Conservation (phyloP, 2,113 vertebrate genomes). For the Python bivittatus region DNA sequence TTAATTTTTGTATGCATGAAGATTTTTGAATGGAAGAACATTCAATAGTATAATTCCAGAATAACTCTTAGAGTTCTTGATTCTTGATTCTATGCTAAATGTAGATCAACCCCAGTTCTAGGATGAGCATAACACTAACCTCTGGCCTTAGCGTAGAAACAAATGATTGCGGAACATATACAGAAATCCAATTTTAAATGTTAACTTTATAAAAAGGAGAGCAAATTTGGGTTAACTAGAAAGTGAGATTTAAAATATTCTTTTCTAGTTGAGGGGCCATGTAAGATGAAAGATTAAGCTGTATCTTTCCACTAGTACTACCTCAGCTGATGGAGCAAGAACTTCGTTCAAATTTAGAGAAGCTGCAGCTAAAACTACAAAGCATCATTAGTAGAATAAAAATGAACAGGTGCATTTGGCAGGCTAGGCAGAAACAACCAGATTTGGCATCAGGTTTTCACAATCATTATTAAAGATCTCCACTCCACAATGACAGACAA, state of each 20-base stretch:
- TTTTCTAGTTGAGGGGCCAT: background rate
- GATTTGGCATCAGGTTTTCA: background rate
- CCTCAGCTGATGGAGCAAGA: background rate
- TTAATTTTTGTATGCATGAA: background rate
- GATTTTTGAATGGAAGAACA: background rate
- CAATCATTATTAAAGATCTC: background rate
- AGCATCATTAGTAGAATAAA: background rate
- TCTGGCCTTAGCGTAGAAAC: background rate
- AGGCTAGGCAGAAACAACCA: background rate
- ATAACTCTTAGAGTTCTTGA: background rate
- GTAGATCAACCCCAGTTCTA: background rate
- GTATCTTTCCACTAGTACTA: background rate
- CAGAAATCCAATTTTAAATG: background rate
- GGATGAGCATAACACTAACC: background rate
- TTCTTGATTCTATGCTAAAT: background rate
- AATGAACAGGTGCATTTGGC: background rate
- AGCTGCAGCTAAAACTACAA: background rate
- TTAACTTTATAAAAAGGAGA: background rate
- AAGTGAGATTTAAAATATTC: background rate
- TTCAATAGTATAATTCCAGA: background rate
- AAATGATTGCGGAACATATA: background rate
- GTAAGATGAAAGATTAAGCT: background rate
- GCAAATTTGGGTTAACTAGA: background rate
- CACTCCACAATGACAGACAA: background rate
- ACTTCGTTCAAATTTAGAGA: background rate